Evolutionary conservation across 2,888 invertebrate species (phyloP).

Genomic region (Lumbricus terrestris): DNA sequence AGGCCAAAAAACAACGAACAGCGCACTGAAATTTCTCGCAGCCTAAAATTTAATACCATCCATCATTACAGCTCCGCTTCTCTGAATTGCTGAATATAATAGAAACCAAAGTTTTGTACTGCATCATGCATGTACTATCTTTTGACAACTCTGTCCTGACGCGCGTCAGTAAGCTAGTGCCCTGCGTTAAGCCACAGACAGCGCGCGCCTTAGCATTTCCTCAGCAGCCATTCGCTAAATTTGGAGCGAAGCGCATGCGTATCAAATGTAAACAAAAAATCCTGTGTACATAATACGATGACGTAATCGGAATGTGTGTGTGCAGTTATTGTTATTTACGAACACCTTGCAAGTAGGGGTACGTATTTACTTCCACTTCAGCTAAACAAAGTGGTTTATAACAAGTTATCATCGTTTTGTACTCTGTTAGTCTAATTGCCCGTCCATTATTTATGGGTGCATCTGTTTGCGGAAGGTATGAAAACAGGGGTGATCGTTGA

Average conservation of each 20-base stretch:
- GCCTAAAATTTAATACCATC: too few relatives aligned
- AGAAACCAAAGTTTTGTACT: too few relatives aligned
- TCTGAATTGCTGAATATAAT: too few relatives aligned
- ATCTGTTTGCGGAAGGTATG: too few relatives aligned
- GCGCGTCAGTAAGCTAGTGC: too few relatives aligned
- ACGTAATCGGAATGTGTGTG: not conserved
- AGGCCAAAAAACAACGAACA: not conserved
- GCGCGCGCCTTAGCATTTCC: not conserved
- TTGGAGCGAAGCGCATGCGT: not conserved
- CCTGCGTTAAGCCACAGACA: too few relatives aligned
- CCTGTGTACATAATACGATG: not conserved
- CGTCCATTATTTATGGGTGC: not conserved
- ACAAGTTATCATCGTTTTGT: not conserved
- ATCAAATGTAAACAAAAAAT: not conserved
- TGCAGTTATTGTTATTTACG: not conserved
- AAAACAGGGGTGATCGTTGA: not conserved
- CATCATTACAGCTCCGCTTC: too few relatives aligned
- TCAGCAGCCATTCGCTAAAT: not conserved
- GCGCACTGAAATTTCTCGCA: too few relatives aligned
- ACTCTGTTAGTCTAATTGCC: not conserved
- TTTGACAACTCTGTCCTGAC: too few relatives aligned
- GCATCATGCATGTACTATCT: too few relatives aligned
- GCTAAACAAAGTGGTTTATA: not conserved
- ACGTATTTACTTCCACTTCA: not conserved
- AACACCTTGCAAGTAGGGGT: not conserved